Evolutionary conservation across 2,888 invertebrate species (phyloP).

Genomic region (Hipparchia semele): DNA sequence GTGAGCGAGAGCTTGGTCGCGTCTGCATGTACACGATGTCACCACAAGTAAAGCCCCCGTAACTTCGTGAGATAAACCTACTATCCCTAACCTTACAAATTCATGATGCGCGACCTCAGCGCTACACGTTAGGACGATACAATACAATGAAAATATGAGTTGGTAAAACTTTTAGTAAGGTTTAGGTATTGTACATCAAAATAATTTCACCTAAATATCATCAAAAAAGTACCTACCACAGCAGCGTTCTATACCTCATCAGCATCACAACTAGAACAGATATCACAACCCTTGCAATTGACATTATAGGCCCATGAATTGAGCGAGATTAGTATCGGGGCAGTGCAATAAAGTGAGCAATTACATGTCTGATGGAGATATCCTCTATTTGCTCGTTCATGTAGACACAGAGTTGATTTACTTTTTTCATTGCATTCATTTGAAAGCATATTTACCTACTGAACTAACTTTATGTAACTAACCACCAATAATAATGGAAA

Average conservation of each 20-base stretch:
- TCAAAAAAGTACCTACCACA: too few species aligned
- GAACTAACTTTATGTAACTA: conserved; percentile 19
- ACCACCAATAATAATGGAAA: conserved; percentile 4
- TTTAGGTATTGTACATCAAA: too few species aligned
- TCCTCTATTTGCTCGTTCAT: conserved; percentile 29
- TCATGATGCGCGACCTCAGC: too few species aligned
- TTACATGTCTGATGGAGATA: conserved; percentile 34
- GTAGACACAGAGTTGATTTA: conserved; percentile 32
- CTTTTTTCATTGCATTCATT: conserved; percentile 33
- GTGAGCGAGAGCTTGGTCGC: too few species aligned
- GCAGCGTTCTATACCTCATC: not conserved
- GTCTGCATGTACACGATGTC: too few species aligned
- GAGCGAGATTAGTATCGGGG: conserved; percentile 24
- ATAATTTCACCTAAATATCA: too few species aligned
- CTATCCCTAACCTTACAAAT: too few species aligned
- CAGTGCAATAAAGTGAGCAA: conserved; percentile 44
- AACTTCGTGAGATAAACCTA: too few species aligned
- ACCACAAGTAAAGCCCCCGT: too few species aligned
- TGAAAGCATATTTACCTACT: conserved; percentile 26
- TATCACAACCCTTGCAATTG: not conserved
- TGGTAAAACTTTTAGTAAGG: too few species aligned
- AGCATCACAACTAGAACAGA: not conserved
- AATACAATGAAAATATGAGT: too few species aligned
- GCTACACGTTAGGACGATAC: too few species aligned
- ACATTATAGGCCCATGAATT: conserved; percentile 7